phyloP scores from a whole-genome alignment of 2,113 vertebrate species.

The Butorides virescens region DNA sequence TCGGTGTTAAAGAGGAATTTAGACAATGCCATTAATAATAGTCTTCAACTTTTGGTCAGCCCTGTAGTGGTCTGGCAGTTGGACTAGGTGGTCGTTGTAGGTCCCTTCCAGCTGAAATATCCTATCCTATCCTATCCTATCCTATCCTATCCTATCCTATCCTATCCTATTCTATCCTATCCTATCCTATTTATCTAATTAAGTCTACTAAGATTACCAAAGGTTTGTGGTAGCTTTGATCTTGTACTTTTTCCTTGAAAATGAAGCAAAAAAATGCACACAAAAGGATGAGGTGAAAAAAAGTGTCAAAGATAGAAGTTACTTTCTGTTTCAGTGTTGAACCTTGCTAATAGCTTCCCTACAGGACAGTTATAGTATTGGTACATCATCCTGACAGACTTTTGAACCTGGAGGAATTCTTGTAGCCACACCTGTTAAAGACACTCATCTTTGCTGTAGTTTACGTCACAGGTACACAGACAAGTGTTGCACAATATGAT shows the following conservation, averaged over 20 bases:
- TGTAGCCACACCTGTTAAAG: neutral
- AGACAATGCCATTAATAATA: no score
- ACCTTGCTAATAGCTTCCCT: neutral
- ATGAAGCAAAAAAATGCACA: neutral
- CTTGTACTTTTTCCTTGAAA: neutral
- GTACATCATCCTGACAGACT: neutral
- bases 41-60: no score
- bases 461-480: neutral
- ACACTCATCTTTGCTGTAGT: neutral
- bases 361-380: neutral
- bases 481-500: neutral
- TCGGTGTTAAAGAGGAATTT: no score
- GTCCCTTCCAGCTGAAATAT: no score
- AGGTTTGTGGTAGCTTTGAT: neutral
- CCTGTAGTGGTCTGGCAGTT: no score
- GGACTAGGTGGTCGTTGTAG: no score
- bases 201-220: neutral
- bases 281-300: neutral
- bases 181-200: neutral
- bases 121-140: no score
- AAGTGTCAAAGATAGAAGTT: neutral
- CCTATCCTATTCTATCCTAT: no score
- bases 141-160: no score
- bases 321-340: neutral
- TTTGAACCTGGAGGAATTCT: neutral